Percentiles rank a stretch among this genome's conserved stretches.
These are phyloP conservation scores for Palythoa grandiflora DNA, from an alignment of 92 coral and sea anemone species.

Conservation along the genomic window DNA sequence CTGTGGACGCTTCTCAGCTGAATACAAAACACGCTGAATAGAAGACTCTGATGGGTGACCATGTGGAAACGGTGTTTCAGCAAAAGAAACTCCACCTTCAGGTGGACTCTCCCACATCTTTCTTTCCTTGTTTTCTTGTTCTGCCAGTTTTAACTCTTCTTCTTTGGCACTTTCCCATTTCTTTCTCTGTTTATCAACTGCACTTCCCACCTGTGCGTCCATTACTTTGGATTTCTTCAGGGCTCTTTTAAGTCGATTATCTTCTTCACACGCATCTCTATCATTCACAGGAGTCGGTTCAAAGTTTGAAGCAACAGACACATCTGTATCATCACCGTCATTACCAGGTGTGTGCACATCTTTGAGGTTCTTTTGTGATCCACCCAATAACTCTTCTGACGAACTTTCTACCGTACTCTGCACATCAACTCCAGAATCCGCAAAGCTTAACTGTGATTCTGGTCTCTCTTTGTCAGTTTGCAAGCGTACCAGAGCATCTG, in stretches of 20 bases:
- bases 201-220: neutral
- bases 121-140: constrained; percentile 58
- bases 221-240: neutral
- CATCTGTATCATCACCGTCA: constrained; percentile 58
- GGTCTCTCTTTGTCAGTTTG: constrained; percentile 35
- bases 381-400: neutral
- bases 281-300: neutral
- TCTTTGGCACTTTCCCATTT: constrained; percentile 62
- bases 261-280: neutral
- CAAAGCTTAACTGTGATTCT: constrained; percentile 1
- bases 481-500: constrained; percentile 70
- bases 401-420: neutral
- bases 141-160: constrained; percentile 45
- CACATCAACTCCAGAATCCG: constrained; percentile 60
- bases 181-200: constrained; percentile 53
- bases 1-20: constrained; percentile 15
- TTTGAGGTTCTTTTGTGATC: constrained; percentile 1
- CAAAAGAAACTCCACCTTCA: constrained; percentile 58
- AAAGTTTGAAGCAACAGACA: constrained; percentile 40
- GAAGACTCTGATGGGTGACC: constrained; percentile 89
- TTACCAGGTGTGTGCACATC: constrained; percentile 31
- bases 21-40: constrained; percentile 74
- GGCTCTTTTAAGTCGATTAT: neutral
- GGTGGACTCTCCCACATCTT: constrained; percentile 76
- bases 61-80: constrained; percentile 69